A percentile compares a stretch with the other conserved stretches of the same genome.
Evolutionary conservation across 2,113 vertebrate species (phyloP).

Genomic region (Sarotherodon lohbergeri): DNA sequence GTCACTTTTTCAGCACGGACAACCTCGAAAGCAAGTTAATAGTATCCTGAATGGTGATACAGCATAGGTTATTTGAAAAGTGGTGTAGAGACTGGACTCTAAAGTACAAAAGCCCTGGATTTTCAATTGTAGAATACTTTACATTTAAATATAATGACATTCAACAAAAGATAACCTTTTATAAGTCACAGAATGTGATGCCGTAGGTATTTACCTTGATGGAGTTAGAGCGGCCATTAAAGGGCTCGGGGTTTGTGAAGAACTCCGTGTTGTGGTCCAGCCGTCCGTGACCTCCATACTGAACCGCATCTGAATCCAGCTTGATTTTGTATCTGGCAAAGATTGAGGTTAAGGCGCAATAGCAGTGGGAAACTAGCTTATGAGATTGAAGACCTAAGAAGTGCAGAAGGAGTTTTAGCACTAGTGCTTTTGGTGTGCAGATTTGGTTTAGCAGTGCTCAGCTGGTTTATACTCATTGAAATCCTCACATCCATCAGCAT

Average conservation of each 20-base stretch:
- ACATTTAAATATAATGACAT: neutral
- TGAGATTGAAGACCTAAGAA: constrained; percentile 21
- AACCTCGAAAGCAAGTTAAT: neutral
- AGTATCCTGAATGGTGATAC: constrained; percentile 15
- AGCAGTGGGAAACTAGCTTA: constrained; percentile 36
- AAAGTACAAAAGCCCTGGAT: neutral
- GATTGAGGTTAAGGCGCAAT: constrained; percentile 73
- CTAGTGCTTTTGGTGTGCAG: neutral
- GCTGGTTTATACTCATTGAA: constrained; percentile 38
- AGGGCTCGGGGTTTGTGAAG: constrained; percentile 78
- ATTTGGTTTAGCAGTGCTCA: constrained; percentile 31
- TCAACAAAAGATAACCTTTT: constrained; percentile 17
- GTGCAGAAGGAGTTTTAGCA: constrained; percentile 22
- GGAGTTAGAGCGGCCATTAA: constrained; percentile 80
- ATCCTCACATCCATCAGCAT: constrained; percentile 48
- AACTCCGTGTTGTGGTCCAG: constrained; percentile 89
- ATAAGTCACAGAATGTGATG: neutral
- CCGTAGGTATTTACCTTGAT: constrained; percentile 75
- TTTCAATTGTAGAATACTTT: neutral
- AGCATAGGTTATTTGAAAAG: neutral
- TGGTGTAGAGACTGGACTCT: neutral
- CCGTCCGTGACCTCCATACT: constrained; percentile 89
- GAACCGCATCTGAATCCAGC: constrained; percentile 83
- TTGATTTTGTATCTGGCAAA: constrained; percentile 85
- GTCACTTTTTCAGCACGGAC: neutral